Conservation (phyloP, 64 coral and sea anemone species). For the Actinia equina region DNA sequence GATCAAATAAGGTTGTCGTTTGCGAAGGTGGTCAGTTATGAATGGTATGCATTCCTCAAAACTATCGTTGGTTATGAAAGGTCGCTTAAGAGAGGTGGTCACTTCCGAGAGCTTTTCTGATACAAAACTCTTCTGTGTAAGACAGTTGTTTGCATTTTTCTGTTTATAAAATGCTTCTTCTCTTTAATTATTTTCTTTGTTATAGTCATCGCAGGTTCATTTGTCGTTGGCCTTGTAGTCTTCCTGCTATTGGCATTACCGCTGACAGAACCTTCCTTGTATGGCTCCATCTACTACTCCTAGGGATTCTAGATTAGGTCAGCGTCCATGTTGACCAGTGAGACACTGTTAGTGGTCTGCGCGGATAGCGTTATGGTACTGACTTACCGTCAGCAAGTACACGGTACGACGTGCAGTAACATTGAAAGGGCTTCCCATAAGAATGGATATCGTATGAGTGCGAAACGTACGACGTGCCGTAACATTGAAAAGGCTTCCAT, state of each 20-base stretch:
- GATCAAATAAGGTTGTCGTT: not conserved
- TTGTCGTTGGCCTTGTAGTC: constrained; percentile 65
- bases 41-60: too few relatives aligned
- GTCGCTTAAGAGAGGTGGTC: too few relatives aligned
- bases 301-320: not conserved
- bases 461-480: too few relatives aligned
- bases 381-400: too few relatives aligned
- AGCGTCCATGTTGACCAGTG: not conserved
- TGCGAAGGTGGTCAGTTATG: not conserved
- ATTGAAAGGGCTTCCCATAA: too few relatives aligned
- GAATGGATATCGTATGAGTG: too few relatives aligned
- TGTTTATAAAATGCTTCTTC: not conserved
- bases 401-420: too few relatives aligned
- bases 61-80: too few relatives aligned
- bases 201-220: constrained; percentile 68
- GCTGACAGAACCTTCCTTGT: constrained; percentile 76
- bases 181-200: not conserved
- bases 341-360: not conserved
- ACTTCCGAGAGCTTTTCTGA: not conserved
- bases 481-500: too few relatives aligned
- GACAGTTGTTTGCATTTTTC: not conserved
- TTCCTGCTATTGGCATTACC: constrained; percentile 73
- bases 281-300: constrained; percentile 71
- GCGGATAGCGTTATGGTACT: not conserved
- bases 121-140: not conserved